These are phyloP conservation scores for Helicolenus hilgendorfi DNA, from an alignment of 2,797 vertebrate genomes.

Conservation along the genomic window DNA sequence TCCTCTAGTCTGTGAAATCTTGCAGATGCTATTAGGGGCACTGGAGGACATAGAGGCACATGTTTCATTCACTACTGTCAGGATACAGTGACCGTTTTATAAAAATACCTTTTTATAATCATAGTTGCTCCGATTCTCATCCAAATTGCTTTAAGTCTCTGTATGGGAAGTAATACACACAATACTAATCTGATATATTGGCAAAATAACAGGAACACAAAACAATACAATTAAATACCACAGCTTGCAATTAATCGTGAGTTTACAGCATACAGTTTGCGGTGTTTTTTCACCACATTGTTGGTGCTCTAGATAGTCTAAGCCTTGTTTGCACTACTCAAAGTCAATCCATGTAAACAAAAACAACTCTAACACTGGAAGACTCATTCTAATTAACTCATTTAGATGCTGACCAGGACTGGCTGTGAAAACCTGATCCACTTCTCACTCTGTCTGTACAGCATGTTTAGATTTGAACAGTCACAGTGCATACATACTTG, in stretches of 20 bases:
- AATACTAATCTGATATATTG: neutral
- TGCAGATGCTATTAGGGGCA: too few species aligned
- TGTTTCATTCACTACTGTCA: too few species aligned
- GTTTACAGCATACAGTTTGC: neutral
- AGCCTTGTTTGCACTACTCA: neutral
- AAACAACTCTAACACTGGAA: neutral
- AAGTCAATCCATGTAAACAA: neutral
- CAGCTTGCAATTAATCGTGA: neutral
- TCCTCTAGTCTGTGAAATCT: too few species aligned
- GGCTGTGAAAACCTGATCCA: constrained; percentile 9
- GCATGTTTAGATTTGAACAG: constrained; percentile 12
- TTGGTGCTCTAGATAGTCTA: neutral
- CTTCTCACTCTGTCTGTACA: constrained; percentile 4
- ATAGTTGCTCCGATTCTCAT: too few species aligned
- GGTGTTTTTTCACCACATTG: neutral
- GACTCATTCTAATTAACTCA: neutral
- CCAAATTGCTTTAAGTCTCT: neutral
- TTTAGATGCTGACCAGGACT: constrained; percentile 7
- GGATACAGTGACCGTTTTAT: too few species aligned
- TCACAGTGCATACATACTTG: constrained; percentile 9
- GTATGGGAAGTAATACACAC: neutral
- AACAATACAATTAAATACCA: neutral
- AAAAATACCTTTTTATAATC: too few species aligned
- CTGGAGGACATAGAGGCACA: too few species aligned
- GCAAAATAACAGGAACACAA: neutral